These are phyloP conservation scores for Leptopilina clavipes DNA, from an alignment of 1,140 invertebrate species.

Conservation along the genomic window DNA sequence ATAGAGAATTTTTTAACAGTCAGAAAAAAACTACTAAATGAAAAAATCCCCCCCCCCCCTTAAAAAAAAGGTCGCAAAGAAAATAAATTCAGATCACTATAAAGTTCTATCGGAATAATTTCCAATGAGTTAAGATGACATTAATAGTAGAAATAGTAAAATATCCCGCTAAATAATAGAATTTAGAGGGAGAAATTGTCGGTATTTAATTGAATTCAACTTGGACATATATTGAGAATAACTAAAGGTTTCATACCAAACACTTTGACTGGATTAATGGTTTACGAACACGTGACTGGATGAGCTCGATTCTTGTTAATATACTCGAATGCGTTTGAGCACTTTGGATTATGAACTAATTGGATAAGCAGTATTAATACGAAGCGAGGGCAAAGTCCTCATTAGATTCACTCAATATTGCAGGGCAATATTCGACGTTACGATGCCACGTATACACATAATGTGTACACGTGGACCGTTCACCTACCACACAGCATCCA, in stretches of 20 bases:
- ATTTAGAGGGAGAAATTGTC: no score
- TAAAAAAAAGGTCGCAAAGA: no score
- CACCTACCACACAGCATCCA: background rate
- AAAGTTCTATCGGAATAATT: no score
- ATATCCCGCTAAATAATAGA: no score
- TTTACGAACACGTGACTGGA: conserved; percentile 24
- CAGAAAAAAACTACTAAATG: no score
- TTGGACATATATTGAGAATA: background rate
- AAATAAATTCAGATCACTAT: no score
- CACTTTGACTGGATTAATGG: conserved; percentile 5
- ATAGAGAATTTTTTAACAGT: no score
- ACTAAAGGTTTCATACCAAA: background rate
- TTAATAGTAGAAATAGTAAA: no score
- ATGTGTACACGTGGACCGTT: conserved; percentile 22
- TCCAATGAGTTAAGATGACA: no score
- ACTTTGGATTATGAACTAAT: conserved; percentile 56
- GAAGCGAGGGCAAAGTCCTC: conserved; percentile 43
- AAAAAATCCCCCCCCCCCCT: no score
- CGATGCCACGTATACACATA: conserved; percentile 34
- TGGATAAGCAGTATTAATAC: conserved; percentile 56
- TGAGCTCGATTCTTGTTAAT: conserved; percentile 47
- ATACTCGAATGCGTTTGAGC: conserved; percentile 45
- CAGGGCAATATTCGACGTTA: conserved; percentile 43
- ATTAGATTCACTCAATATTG: conserved; percentile 61
- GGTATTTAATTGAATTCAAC: background rate